phyloP scores from a whole-genome alignment of 2,888 invertebrate species.

The Therioaphis trifolii region DNA sequence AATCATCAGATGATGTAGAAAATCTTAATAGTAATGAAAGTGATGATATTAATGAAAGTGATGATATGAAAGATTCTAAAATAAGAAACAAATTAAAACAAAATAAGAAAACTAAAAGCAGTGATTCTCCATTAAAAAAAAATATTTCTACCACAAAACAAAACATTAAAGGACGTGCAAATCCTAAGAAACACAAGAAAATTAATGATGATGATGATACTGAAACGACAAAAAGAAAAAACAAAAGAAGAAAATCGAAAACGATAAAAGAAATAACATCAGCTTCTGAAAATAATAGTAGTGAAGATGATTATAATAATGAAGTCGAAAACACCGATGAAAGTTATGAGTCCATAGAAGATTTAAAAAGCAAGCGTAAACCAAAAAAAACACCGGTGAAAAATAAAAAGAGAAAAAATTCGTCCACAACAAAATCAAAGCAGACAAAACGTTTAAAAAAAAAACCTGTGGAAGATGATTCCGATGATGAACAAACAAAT shows the following conservation, averaged over 20 bases:
- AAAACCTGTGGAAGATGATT: neutral
- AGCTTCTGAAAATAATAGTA: neutral
- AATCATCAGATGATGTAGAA: neutral
- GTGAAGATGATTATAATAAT: too few species aligned
- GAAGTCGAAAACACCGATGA: too few species aligned
- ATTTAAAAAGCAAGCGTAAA: neutral
- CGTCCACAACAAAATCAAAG: neutral
- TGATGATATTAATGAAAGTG: neutral
- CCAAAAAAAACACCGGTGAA: neutral
- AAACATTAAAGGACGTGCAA: neutral
- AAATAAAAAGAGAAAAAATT: neutral
- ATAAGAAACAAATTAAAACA: neutral
- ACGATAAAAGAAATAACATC: too few species aligned
- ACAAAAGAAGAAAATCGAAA: neutral
- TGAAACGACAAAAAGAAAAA: neutral
- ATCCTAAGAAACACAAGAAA: neutral
- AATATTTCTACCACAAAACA: neutral
- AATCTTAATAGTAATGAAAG: neutral
- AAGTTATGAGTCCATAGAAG: neutral
- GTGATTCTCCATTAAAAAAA: too few species aligned
- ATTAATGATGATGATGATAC: neutral
- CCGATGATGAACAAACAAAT: neutral
- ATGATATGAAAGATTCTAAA: neutral
- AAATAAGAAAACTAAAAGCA: neutral
- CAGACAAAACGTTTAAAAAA: neutral